Evolutionary conservation across 2,797 vertebrate genomes (phyloP).

Genomic region (Pseudochirops cupreus): DNA sequence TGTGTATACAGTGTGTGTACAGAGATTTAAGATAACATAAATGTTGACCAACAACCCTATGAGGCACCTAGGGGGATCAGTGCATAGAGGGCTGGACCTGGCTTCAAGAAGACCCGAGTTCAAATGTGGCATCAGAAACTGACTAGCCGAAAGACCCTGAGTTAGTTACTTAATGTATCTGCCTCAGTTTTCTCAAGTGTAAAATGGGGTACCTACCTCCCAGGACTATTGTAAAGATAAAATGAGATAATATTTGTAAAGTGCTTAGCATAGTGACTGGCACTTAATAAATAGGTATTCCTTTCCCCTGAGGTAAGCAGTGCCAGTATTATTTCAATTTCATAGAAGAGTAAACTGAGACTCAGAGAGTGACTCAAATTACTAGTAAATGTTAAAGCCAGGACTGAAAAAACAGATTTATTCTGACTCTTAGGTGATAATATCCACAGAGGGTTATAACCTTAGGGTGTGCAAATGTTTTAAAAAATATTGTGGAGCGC

Average conservation of each 20-base stretch:
- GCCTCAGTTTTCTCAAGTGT: background rate
- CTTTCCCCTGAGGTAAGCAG: background rate
- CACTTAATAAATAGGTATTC: background rate
- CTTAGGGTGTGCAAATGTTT: background rate
- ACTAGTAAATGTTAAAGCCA: background rate
- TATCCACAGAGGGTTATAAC: background rate
- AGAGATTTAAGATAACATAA: background rate
- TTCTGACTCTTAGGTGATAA: background rate
- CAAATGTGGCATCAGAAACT: background rate
- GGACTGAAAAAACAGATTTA: background rate
- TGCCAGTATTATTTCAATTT: background rate
- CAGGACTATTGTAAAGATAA: background rate
- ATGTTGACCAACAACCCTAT: background rate
- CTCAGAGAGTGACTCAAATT: background rate
- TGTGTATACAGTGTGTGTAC: background rate
- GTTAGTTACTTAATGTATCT: background rate
- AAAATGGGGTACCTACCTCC: background rate
- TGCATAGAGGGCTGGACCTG: background rate
- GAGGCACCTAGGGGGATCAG: background rate
- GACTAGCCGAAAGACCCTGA: background rate
- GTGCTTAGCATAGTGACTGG: background rate
- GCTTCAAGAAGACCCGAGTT: background rate
- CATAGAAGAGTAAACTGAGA: background rate
- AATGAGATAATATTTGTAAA: background rate
- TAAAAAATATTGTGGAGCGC: background rate